Evolutionary conservation across 2,797 vertebrate genomes (phyloP), one percentile per base, ranked within the genome.

Genomic region (Cyprinella venusta): DNA sequence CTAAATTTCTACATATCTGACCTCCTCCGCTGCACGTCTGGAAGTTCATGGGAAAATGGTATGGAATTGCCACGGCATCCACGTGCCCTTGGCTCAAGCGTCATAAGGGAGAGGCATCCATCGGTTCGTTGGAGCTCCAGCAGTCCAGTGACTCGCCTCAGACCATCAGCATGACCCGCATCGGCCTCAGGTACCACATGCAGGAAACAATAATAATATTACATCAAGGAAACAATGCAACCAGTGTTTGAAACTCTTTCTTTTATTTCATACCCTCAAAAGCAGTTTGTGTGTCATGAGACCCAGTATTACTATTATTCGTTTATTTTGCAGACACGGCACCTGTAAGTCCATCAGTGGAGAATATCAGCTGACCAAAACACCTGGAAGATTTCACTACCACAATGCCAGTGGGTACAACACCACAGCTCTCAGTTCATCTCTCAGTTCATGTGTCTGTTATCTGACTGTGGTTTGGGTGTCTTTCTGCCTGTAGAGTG

Each of bases 41-140:
- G 19, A 90, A 99, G 97, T 94, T 98, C 80, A 92, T 96, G 0
- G 98, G 98, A 36, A 97, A 96, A 40, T 99, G 98, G 98, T 94
- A 95, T 0, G 94, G 95, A 2, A 5, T 98, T 0, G 97, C 94
- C 0, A 33, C 93, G 0, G 96, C 95, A 0, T 95, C 93, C 0
- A 94, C 93, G 21, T 97, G 95, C 84, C 88, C 82, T 0, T 90
- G 95, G 89, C 75, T 95, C 84, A 91, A 90, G 79, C 88, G 80
- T 12, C 71, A 94, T 69, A 93, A 88, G 65, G 84, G 80, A 65
- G 93, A 90, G 0, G 85, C 90, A 81, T 89, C 90, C 56, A 91
- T 97, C 36, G 95, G 96, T 71, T 96, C 94, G 0, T 45, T 97
- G 88, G 88, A 94, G 12, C 90, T 99, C 80, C 78, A 91, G 82